These are phyloP conservation scores for Struthidea cinerea DNA, from an alignment of 2,113 vertebrate species.

Conservation along the genomic window DNA sequence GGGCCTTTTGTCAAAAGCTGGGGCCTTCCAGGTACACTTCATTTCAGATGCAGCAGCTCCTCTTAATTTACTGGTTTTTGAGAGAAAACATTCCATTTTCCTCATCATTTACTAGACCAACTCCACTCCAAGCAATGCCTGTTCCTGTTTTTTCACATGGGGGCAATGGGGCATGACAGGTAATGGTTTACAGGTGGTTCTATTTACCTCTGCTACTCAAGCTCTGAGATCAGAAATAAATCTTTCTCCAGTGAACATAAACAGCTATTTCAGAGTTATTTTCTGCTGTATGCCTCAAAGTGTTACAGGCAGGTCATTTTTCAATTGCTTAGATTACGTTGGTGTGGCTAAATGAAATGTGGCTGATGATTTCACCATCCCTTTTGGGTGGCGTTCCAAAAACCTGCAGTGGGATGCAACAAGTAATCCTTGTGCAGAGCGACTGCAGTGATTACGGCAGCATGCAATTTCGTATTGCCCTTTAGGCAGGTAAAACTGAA, in stretches of 20 bases:
- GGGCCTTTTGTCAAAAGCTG: not conserved
- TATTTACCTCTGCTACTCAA: constrained; percentile 18
- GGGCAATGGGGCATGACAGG: not conserved
- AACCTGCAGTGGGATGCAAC: not conserved
- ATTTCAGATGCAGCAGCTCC: not conserved
- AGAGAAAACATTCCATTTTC: not conserved
- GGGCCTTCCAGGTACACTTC: not conserved
- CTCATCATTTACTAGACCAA: not conserved
- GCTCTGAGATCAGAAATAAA: constrained; percentile 20
- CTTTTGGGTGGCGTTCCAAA: constrained; percentile 2
- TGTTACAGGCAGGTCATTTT: not conserved
- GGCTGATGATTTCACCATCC: not conserved
- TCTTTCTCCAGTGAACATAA: not conserved
- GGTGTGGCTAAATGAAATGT: not conserved
- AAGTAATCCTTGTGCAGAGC: not conserved
- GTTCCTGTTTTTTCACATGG: not conserved
- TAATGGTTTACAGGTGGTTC: constrained; percentile 21
- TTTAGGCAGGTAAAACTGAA: not conserved
- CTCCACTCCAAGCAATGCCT: not conserved
- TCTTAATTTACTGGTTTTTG: not conserved
- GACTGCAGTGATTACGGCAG: not conserved
- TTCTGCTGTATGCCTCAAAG: not conserved
- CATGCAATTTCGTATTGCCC: not conserved
- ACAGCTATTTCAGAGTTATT: not conserved
- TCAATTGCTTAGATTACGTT: constrained; percentile 16